Conservation (phyloP, 2,888 invertebrate species). For the Callyntrura sp. region DNA sequence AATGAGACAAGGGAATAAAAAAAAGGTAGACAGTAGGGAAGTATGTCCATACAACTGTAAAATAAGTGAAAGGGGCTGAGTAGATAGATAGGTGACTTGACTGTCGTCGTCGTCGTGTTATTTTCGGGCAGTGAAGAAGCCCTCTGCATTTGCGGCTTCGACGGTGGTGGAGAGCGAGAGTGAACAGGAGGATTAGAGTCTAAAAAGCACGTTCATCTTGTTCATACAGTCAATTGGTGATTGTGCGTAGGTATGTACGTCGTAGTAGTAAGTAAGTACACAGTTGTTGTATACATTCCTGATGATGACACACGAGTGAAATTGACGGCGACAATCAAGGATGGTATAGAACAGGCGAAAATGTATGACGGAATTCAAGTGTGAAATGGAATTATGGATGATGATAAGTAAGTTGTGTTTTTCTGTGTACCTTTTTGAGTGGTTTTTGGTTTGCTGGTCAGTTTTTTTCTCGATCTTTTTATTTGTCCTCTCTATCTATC, state of each 20-base stretch:
- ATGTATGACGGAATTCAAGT: conserved; percentile 34
- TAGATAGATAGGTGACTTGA: no score
- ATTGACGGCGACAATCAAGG: conserved; percentile 48
- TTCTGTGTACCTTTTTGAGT: conserved; percentile 39
- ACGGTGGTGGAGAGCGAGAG: background rate
- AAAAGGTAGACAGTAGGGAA: background rate
- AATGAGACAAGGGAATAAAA: no score
- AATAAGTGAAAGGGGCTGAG: no score
- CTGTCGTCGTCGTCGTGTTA: no score
- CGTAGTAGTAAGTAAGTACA: no score
- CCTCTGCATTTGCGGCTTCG: no score
- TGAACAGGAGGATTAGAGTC: background rate
- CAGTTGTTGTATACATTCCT: background rate
- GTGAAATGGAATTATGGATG: conserved; percentile 51
- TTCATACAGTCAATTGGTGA: no score
- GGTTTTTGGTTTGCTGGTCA: conserved; percentile 35
- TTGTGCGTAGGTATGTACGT: background rate
- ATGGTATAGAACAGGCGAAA: background rate
- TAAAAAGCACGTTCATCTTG: background rate
- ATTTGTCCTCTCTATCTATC: background rate
- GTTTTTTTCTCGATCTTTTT: conserved; percentile 8
- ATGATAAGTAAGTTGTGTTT: conserved; percentile 9
- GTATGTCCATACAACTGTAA: background rate
- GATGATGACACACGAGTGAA: conserved; percentile 24
- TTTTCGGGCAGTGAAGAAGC: no score